phyloP scores from a whole-genome alignment of 2,797 vertebrate species.

The Fringilla coelebs region DNA sequence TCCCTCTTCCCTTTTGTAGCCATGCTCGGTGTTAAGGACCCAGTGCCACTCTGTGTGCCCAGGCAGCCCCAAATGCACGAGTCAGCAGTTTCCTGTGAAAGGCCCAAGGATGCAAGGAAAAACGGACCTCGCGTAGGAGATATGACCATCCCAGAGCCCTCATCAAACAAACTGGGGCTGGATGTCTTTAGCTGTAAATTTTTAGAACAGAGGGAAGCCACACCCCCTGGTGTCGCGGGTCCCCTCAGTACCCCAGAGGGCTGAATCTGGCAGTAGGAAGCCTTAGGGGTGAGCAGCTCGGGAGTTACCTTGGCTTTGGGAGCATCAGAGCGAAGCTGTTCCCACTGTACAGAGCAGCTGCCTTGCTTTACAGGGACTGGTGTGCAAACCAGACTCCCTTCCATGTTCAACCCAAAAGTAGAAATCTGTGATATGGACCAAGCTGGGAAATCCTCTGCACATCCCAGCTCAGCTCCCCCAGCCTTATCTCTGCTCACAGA shows the following conservation, averaged over 20 bases:
- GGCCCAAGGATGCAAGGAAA: not conserved
- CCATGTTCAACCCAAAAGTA: not conserved
- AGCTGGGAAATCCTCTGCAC: not conserved
- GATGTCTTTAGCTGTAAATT: not conserved
- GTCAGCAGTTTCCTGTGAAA: not conserved
- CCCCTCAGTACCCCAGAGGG: not conserved
- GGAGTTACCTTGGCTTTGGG: not conserved
- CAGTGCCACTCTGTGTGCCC: not conserved
- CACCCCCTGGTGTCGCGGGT: not conserved
- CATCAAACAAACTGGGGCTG: not conserved
- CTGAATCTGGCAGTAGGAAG: not conserved
- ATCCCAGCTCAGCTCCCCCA: not conserved
- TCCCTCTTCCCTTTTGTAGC: not conserved
- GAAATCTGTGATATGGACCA: not conserved
- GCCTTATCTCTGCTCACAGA: not conserved
- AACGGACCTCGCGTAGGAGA: rapidly evolving
- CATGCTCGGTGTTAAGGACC: not conserved
- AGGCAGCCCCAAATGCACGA: not conserved
- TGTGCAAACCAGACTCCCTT: not conserved
- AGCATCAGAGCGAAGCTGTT: not conserved
- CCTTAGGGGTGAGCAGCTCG: not conserved
- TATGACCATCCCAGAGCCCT: not conserved
- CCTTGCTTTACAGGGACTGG: not conserved
- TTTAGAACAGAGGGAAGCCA: not conserved
- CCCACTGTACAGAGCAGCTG: not conserved